Conservation (phyloP, 2,113 vertebrate species). For the Halichoeres trimaculatus region DNA sequence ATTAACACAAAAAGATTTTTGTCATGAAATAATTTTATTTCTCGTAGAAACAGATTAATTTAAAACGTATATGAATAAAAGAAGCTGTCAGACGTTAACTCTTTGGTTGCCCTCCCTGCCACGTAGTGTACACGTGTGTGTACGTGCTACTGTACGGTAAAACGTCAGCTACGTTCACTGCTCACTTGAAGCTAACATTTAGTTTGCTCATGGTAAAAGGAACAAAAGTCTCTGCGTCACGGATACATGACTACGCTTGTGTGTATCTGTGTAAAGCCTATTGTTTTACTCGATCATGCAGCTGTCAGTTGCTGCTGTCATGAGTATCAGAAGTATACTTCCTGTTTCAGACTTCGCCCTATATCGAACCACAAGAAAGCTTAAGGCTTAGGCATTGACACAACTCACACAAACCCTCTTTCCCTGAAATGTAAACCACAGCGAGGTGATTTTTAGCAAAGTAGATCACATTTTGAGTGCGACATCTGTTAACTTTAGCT, state of each 20-base stretch:
- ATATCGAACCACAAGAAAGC: not conserved
- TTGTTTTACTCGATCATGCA: too few species aligned
- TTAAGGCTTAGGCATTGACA: not conserved
- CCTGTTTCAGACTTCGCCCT: not conserved
- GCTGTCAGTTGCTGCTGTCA: not conserved
- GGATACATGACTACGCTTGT: too few species aligned
- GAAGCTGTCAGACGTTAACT: not conserved
- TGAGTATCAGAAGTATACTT: not conserved
- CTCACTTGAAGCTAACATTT: not conserved
- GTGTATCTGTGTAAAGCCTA: too few species aligned
- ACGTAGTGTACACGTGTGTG: not conserved
- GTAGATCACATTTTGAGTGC: not conserved
- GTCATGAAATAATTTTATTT: not conserved
- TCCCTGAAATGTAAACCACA: too few species aligned
- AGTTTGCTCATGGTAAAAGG: not conserved
- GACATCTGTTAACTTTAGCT: conserved; percentile 12
- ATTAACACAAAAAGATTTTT: too few species aligned
- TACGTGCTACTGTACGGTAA: too few species aligned
- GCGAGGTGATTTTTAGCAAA: not conserved
- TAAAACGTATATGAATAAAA: not conserved
- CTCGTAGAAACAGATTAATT: not conserved
- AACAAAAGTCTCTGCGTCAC: too few species aligned
- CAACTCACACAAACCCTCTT: not conserved
- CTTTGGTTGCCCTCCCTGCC: not conserved
- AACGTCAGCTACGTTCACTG: too few species aligned